These are phyloP conservation scores for Oncorhynchus nerka DNA, from an alignment of 2,113 vertebrate genomes.

Conservation along the genomic window DNA sequence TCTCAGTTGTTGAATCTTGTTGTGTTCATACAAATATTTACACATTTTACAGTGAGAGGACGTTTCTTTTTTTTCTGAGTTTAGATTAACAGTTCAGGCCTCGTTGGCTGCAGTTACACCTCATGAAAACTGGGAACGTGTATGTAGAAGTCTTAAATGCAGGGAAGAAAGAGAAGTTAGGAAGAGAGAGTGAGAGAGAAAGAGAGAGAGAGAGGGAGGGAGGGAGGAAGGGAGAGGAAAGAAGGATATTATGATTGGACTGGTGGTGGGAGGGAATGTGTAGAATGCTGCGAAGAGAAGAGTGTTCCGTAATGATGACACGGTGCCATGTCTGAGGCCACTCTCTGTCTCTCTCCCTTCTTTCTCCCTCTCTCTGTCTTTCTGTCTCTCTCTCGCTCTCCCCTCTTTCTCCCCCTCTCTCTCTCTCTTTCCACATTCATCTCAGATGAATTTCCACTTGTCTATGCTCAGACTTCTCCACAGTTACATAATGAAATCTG, in stretches of 20 bases:
- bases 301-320: background rate
- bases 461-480: background rate
- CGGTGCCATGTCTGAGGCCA: background rate
- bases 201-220: background rate
- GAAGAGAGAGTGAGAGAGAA: background rate
- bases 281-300: conserved; percentile 1
- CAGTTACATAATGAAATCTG: background rate
- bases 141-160: background rate
- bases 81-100: no score
- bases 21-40: no score
- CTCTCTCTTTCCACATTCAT: background rate
- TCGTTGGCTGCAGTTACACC: no score
- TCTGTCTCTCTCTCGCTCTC: background rate
- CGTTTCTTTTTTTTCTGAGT: no score
- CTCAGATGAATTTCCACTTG: background rate
- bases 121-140: background rate
- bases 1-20: no score
- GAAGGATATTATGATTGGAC: background rate
- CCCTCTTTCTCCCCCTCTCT: no score
- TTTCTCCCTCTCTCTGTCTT: background rate
- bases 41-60: no score
- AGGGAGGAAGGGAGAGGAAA: background rate
- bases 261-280: background rate
- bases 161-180: background rate
- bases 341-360: background rate